Conservation (phyloP, 2,113 vertebrate genomes). For the Halichoerus grypus region DNA sequence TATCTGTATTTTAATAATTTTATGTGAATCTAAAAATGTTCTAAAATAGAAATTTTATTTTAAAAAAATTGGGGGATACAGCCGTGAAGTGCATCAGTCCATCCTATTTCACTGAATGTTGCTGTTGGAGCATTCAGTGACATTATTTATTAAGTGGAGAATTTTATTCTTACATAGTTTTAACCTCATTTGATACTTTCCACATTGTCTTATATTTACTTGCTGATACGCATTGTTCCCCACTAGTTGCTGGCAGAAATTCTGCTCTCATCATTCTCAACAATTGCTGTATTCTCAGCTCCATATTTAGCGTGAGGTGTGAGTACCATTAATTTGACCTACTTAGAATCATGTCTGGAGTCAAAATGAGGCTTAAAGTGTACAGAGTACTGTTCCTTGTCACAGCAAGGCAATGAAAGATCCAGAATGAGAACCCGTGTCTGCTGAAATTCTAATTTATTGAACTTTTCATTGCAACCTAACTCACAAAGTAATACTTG, state of each 20-base stretch:
- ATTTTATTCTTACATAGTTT: background rate
- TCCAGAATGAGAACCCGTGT: background rate
- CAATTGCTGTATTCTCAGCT: background rate
- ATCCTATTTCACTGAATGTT: background rate
- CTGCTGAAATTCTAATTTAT: background rate
- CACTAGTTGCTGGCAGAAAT: no score
- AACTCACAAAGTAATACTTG: background rate
- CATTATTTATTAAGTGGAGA: background rate
- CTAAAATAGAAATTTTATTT: background rate
- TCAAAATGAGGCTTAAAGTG: background rate
- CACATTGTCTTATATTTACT: background rate
- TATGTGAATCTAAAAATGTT: background rate
- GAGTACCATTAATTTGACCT: background rate
- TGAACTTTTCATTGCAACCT: background rate
- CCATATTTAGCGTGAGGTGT: background rate
- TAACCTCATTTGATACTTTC: background rate
- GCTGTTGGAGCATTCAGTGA: background rate
- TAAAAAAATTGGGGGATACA: background rate
- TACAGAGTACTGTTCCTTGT: background rate
- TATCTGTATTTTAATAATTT: background rate
- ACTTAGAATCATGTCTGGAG: background rate
- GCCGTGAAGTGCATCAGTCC: fast-evolving
- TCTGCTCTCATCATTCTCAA: no score
- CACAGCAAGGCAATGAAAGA: no score
- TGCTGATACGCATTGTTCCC: background rate